Percentiles rank a stretch among this genome's conserved stretches.
phyloP scores from a whole-genome alignment of 2,113 vertebrate species.

The Plecotus auritus region DNA sequence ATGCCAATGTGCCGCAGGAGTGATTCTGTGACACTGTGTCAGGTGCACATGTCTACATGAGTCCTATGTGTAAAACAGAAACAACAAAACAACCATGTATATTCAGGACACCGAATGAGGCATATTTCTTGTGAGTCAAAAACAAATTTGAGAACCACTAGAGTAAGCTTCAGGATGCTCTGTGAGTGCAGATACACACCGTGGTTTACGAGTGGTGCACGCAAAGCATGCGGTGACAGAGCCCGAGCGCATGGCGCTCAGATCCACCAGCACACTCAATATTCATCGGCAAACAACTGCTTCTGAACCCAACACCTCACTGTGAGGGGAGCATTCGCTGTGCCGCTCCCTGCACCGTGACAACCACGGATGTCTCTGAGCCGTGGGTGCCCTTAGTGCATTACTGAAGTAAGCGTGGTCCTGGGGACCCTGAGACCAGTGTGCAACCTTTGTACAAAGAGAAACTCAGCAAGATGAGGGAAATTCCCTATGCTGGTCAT shows the following conservation, averaged over 20 bases:
- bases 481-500: rapidly evolving
- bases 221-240: too few relatives aligned
- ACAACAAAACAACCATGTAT: not conserved
- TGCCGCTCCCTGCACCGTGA: not conserved
- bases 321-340: not conserved
- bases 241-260: not conserved
- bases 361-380: not conserved
- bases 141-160: not conserved
- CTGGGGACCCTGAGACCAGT: not conserved
- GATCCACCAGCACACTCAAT: not conserved
- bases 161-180: not conserved
- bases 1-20: rapidly evolving
- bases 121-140: not conserved
- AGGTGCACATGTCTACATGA: too few relatives aligned
- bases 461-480: not conserved
- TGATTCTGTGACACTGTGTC: rapidly evolving
- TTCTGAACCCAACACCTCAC: not conserved
- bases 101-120: not conserved
- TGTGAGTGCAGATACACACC: not conserved
- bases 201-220: too few relatives aligned
- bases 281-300: not conserved
- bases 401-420: not conserved
- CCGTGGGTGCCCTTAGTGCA: not conserved
- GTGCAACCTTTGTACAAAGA: not conserved
- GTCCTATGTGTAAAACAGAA: not conserved